Evolutionary conservation across 2,113 vertebrate genomes (phyloP).

Genomic region (Thryonomys swinderianus): DNA sequence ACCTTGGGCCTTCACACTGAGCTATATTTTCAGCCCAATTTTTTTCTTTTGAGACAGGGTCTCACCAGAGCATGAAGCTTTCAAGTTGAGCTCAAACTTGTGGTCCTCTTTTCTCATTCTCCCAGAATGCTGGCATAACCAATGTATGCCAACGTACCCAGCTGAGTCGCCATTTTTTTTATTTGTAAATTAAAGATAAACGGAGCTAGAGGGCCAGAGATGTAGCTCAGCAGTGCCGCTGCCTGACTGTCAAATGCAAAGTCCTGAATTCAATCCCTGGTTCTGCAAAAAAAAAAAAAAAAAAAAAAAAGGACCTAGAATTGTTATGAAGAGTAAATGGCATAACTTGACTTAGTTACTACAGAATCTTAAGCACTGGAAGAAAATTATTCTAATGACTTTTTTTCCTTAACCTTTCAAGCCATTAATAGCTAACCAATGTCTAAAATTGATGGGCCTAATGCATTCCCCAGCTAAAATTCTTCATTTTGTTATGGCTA

Average conservation of each 20-base stretch:
- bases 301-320: constrained; percentile 21
- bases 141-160: neutral
- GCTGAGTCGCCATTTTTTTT: neutral
- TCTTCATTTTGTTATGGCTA: neutral
- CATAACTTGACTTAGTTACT: neutral
- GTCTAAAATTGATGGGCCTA: neutral
- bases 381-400: neutral
- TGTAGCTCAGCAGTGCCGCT: no score
- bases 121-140: neutral
- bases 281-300: no score
- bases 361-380: neutral
- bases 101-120: neutral
- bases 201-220: no score
- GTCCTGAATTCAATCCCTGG: no score
- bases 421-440: neutral
- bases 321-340: neutral
- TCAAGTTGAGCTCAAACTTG: neutral
- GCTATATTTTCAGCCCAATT: neutral
- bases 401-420: constrained; percentile 37
- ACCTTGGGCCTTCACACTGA: neutral
- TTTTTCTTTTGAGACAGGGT: neutral
- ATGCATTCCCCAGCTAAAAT: neutral
- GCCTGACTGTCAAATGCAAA: no score
- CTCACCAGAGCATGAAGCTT: neutral
- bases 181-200: neutral